Base-by-base conservation (phyloP, 1,140 invertebrate species). In the Lysiphlebus fabarum region DNA sequence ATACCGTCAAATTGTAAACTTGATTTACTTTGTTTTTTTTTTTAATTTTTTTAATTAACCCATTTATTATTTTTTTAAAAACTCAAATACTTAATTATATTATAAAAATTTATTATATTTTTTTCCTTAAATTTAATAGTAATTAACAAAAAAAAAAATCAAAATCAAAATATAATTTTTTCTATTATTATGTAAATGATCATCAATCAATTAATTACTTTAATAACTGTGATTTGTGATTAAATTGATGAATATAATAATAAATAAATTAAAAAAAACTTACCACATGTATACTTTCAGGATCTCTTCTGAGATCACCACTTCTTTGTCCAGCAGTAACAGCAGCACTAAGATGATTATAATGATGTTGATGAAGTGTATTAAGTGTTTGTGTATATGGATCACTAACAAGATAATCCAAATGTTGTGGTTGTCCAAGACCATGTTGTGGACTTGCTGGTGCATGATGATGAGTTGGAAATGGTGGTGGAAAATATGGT, bases 401-500 rank as follows among this genome's bases (percentile, higher is more conserved):
- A 69, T 88, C 86, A 38, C 80, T 76, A 58, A 80, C 77, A 53
- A 81, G 78, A 70, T 82, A 82, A 70, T 82, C 80, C 65, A 80
- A 72, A 66, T 78, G 77, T 62, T 79, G 77, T 14, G 76, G 74
- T 58, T 80, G 78, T 7, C 74, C 70, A 53, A 80, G 68, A 51
- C 73, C 71, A 59, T 81, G 78, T 55, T 78, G 76, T 14, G 77
- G 77, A 56, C 83, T 83, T n/a, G 82, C 76, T 61, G 83, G 82
- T 4, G 82, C 79, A 62, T 92, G 90, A 66, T 89, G 86, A 49
- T 86, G 83, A 26, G 87, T 84, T 38, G 90, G 89, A 78, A 96
- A 96, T 42, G 94, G 94, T 58, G 95, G 94, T 55, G 93, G 93
- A 80, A 96, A 96, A 76, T 96, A 96, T 9, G 94, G 94, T 65